Evolutionary conservation across 2,113 vertebrate genomes (phyloP).

Genomic region (Sclerurus mexicanus): DNA sequence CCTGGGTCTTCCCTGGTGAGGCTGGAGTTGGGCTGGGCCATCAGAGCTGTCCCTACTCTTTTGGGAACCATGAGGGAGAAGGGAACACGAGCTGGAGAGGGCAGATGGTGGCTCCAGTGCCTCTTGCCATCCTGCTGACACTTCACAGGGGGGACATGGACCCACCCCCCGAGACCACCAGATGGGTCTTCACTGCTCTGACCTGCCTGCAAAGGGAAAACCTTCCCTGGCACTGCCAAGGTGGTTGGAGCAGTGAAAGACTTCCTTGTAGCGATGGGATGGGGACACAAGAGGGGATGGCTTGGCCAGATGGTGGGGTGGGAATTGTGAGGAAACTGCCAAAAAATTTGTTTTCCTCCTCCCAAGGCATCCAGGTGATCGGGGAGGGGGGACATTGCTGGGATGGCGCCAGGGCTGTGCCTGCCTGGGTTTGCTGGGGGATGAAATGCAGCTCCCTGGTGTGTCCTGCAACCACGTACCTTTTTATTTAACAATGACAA

Average conservation of each 20-base stretch:
- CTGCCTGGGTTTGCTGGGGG: background rate
- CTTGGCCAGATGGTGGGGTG: background rate
- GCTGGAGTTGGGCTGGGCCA: background rate
- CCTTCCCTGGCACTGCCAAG: background rate
- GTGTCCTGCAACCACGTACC: background rate
- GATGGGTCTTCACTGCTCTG: background rate
- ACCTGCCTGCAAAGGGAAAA: background rate
- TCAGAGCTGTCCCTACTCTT: background rate
- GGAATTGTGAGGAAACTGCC: background rate
- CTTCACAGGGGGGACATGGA: background rate
- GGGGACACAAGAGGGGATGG: background rate
- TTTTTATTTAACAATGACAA: constrained; percentile 57
- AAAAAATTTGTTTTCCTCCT: background rate
- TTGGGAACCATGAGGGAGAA: background rate
- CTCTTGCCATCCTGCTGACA: background rate
- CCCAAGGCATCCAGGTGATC: background rate
- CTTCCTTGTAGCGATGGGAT: background rate
- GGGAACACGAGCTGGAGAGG: background rate
- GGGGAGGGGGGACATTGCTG: background rate
- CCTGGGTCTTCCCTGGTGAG: background rate
- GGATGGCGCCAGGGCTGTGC: background rate
- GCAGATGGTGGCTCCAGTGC: background rate
- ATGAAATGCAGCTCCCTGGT: background rate
- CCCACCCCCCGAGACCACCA: too few species aligned
- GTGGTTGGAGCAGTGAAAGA: background rate